Evolutionary conservation across 2,113 vertebrate genomes (phyloP).

Genomic region (Syngnathus scovelli): DNA sequence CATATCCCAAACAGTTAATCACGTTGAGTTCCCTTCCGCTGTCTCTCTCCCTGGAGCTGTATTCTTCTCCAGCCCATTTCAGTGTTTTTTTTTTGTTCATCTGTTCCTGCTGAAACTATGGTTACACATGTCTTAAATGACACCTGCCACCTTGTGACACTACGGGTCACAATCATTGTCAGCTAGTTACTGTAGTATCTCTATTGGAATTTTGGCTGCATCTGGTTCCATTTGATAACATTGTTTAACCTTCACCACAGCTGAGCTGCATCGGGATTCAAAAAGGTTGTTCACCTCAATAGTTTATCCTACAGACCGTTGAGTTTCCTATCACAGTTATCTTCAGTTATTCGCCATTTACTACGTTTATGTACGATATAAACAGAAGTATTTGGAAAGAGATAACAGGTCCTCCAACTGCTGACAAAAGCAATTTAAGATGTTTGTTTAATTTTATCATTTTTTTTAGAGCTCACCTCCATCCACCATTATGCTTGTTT

Average conservation of each 20-base stretch:
- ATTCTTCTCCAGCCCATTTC: conserved; percentile 17
- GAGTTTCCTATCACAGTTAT: background rate
- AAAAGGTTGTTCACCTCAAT: background rate
- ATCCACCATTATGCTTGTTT: background rate
- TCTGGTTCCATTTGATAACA: conserved; percentile 3
- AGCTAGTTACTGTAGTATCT: conserved; percentile 10
- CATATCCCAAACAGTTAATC: conserved; percentile 33
- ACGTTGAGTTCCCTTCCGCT: conserved; percentile 17
- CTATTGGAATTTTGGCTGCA: background rate
- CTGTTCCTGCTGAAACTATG: conserved; percentile 23
- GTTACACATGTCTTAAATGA: conserved; percentile 20
- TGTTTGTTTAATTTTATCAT: background rate
- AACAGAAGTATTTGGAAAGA: background rate
- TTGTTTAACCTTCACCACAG: conserved; percentile 7
- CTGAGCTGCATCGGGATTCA: background rate
- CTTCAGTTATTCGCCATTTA: background rate
- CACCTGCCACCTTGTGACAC: conserved; percentile 24
- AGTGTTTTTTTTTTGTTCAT: conserved; percentile 31
- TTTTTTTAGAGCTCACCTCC: background rate
- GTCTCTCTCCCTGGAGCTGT: conserved; percentile 11
- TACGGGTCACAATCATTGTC: conserved; percentile 12
- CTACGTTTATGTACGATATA: background rate
- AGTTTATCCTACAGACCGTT: background rate
- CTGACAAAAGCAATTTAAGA: background rate
- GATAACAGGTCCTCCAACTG: background rate